Base-by-base conservation (phyloP, 35 echinoderm and acorn worm genomes). In the Acanthaster planci region DNA sequence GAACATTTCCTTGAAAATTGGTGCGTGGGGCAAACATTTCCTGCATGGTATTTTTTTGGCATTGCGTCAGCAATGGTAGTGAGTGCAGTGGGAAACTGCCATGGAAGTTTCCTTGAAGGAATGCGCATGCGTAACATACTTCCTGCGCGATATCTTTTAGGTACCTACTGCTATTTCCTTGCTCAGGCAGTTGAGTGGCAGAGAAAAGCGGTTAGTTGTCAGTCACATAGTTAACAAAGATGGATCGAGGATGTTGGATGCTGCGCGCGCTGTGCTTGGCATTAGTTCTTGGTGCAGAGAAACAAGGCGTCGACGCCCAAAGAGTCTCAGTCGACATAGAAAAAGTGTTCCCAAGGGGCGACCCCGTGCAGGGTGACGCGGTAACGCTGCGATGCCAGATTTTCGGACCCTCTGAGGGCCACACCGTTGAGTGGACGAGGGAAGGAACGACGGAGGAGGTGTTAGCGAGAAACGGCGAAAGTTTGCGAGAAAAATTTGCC, bases 361-460 rank as follows among this genome's bases (percentile, higher is more conserved):
- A 72, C 30, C 64, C 30, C 30, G 64, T 72, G 14, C 3, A 72
- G 64, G 64, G 64, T 29, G 15, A 72, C 7, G 23, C 30, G 34
- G 64, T 72, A 10, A 10, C 22, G n/a, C 64, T 72, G 30, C 30
- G 64, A 21, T 72, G 64, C 30, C 18, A 9, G 34, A 26, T 34
- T 72, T 23, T 26, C 2, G 23, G 23, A 14, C 15, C 30, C 7
- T 12, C 30, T 14, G 64, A 7, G n/a, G 64, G 64, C 30, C 34
- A 72, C 34, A 26, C 30, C 64, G 30, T 36, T 29, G 64, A 72
- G 64, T 72, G 64, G 64, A 72, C 64, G 19, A 72, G 64, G 23
- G 34, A 10, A 10, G 64, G 2, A 10, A 7, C 26, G 7, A 7
- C 29, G 2, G 1, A 72, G 19, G 29, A 35, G 29, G 23, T 34